phyloP scores from a whole-genome alignment of 2,113 vertebrate species.

The Seriola quinqueradiata region DNA sequence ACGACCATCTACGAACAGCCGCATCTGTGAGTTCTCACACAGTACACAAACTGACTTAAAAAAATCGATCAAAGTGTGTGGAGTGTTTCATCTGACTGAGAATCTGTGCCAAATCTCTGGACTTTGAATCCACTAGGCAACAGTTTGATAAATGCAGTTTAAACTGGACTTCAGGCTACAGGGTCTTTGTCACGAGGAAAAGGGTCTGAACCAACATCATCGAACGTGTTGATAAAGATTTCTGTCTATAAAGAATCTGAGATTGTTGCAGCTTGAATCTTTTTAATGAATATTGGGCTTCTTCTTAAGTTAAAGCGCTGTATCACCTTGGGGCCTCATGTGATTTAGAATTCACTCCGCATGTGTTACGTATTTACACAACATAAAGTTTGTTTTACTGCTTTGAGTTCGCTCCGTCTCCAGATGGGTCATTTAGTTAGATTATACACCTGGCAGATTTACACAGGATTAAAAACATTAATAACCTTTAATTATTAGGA shows the following conservation, averaged over 20 bases:
- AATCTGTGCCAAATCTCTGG: background rate
- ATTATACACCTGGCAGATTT: background rate
- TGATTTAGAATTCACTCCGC: background rate
- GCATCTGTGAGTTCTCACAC: constrained; percentile 85
- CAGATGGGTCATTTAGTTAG: background rate
- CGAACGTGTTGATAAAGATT: too few relatives aligned
- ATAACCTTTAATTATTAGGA: background rate
- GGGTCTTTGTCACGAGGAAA: background rate
- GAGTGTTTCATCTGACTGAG: background rate
- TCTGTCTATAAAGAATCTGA: too few relatives aligned
- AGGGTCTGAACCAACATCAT: background rate
- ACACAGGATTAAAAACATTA: background rate
- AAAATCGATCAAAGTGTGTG: too few relatives aligned
- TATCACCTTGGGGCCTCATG: background rate
- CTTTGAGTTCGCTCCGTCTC: background rate
- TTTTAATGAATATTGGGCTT: too few relatives aligned
- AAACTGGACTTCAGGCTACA: background rate
- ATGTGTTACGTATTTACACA: background rate
- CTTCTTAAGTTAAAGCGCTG: too few relatives aligned
- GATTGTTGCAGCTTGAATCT: too few relatives aligned
- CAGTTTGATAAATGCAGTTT: background rate
- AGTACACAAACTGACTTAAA: too few relatives aligned
- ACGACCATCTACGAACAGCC: constrained; percentile 94
- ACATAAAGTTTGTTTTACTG: background rate
- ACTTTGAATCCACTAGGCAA: background rate